Percentiles rank a stretch among this genome's conserved stretches.
Conservation (phyloP, 2,113 vertebrate genomes). For the Calonectris borealis region DNA sequence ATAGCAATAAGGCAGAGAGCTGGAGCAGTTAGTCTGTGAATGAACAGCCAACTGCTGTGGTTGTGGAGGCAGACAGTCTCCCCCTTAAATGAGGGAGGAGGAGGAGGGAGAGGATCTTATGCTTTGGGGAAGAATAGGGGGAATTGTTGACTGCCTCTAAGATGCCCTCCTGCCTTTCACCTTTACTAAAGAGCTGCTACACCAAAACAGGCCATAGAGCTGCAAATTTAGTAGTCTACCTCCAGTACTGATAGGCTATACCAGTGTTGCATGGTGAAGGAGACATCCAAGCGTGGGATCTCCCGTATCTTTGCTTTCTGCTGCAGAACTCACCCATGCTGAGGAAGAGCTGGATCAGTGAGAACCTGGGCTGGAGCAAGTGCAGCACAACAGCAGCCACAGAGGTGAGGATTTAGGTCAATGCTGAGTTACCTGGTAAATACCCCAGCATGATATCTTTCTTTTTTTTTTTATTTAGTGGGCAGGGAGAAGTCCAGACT, state of each 20-base stretch:
- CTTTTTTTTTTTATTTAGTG: no score
- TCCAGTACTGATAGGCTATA: neutral
- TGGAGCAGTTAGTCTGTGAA: neutral
- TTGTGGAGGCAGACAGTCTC: neutral
- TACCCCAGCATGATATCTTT: neutral
- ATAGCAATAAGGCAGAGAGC: conserved; percentile 4
- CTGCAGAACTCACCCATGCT: neutral
- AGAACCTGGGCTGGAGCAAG: neutral
- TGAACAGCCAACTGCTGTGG: neutral
- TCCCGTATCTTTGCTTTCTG: neutral
- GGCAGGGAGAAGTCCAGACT: neutral
- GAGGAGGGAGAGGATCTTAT: neutral
- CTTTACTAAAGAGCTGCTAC: neutral
- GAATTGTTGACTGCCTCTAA: neutral
- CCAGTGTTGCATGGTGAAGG: neutral
- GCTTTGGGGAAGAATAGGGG: neutral
- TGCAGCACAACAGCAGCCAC: neutral
- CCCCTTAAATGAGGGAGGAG: neutral
- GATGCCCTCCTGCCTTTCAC: neutral
- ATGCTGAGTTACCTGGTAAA: neutral
- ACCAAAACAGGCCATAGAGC: neutral
- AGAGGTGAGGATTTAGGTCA: neutral
- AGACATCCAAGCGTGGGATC: neutral
- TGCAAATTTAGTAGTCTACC: neutral
- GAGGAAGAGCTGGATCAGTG: neutral